Evolutionary conservation across 2,113 vertebrate genomes (phyloP), one percentile per base, ranked within the genome.

Genomic region (Hyperopisus bebe): DNA sequence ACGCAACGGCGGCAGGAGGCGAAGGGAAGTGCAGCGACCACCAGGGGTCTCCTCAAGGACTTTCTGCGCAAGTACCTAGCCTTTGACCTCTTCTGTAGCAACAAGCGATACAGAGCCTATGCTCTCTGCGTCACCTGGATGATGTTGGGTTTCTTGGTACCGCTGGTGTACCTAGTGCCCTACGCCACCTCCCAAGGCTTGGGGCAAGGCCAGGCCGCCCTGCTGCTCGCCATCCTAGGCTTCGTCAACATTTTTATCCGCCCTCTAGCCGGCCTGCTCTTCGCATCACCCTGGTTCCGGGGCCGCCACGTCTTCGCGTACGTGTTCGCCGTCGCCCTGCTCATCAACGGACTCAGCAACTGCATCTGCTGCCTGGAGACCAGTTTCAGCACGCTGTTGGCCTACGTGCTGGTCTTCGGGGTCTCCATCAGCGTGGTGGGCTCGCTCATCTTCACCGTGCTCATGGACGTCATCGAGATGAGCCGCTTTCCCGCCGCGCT

Each of bases 381-480:
- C 0, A 87, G 94, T 89, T 97, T 96, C 92, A 11, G 47, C 0
- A 90, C 94, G 42, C 95, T 98, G 53, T 91, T 97, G 89, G 0
- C 90, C 91, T 98, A 97, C 93, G 96, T 96, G 0, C 0, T 95
- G 90, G 89, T 95, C 48, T 95, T 95, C 89, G 96, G 96, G 27
- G 77, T 97, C 55, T 97, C 97, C 89, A 97, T 96, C 95, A 97
- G 97, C 0, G 92, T 96, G 0, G 2, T 95, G 0, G 97, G 97
- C 8, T 95, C 96, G 0, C 95, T 97, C 88, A 0, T 92, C 42
- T 97, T 97, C 94, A 97, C 97, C 90, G 97, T 97, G 90, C 93
- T 98, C 86, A 98, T 98, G 97, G 97, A 97, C 42, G 93, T 95
- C 0, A 96, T 98, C n/a, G 96, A 97, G 55, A 97, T 97, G 95